Evolutionary conservation across 2,797 vertebrate species (phyloP), one percentile per base, ranked within the genome.

Genomic region (Hemibagrus guttatus): DNA sequence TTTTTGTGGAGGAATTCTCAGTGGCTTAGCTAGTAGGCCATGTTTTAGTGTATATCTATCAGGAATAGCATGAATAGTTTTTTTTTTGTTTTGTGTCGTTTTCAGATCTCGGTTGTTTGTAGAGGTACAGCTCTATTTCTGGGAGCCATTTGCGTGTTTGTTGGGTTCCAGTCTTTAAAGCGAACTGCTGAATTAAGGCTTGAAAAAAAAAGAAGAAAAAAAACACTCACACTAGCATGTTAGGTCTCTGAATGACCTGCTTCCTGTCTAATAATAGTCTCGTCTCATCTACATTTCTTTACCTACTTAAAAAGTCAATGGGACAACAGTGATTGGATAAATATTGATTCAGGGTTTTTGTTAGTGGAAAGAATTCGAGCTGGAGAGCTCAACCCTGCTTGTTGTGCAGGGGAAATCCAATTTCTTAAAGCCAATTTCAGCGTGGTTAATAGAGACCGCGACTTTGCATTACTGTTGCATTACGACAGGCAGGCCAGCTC

Each of bases 361-460:
- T 52, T 66, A 35, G 72, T 17, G 28, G 82, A 59, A 52, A 76
- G 76, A 88, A 88, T 87, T 85, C 81, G 68, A 74, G 76, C 35
- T 17, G 54, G n/a, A 35, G 63, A 66, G 56, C 54, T 84, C 46
- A 59, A 26, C 39, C 11, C 28, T 52, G 46, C 52, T 63, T 35
- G 68, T 85, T 79, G 68, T 87, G 52, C 58, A 85, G 74, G 84
- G 52, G 35, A 42, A 61, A 85, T 84, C 86, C 81, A 86, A 88
- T 91, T 61, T 61, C 72, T 91, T 90, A 84, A 87, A 68, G 63
- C 61, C 85, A 35, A 90, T 92, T 88, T 91, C 81, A 87, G 71
- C 39, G 59, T 89, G 61, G 84, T 81, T 89, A 84, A 87, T 89
- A 88, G 88, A 90, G 85, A 86, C 68, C 69, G 69, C 35, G 28